phyloP scores from a whole-genome alignment of 2,113 vertebrate genomes.

The Hirundichthys speculiger region DNA sequence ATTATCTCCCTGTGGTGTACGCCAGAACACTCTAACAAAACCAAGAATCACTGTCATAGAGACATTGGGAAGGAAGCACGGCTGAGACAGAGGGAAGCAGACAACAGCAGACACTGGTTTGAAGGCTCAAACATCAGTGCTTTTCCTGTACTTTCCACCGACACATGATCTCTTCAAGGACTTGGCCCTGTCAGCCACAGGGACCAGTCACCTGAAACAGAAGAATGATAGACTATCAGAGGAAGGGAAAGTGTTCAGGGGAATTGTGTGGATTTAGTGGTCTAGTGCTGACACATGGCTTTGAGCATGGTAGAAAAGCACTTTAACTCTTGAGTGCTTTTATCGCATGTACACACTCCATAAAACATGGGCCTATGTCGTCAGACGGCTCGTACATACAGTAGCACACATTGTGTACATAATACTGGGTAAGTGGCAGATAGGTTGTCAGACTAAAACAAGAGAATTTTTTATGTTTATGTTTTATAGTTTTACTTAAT shows the following conservation, averaged over 20 bases:
- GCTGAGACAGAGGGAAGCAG: slow-evolving; percentile 17
- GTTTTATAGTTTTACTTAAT: not conserved
- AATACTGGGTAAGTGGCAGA: not conserved
- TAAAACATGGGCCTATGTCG: slow-evolving; percentile 64
- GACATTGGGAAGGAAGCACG: slow-evolving; percentile 35
- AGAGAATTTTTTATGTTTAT: not conserved
- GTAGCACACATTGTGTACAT: slow-evolving; percentile 22
- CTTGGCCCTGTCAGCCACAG: slow-evolving; percentile 74
- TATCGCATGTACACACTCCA: slow-evolving; percentile 73
- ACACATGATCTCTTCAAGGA: slow-evolving; percentile 81
- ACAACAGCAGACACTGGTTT: slow-evolving; percentile 45
- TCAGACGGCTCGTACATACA: slow-evolving; percentile 32
- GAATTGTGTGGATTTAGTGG: slow-evolving; percentile 81
- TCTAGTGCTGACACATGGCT: slow-evolving; percentile 80
- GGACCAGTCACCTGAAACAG: slow-evolving; percentile 77
- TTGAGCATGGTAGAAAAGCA: slow-evolving; percentile 79
- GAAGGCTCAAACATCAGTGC: slow-evolving; percentile 68
- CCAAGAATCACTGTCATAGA: slow-evolving; percentile 21
- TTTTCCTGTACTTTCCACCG: slow-evolving; percentile 76
- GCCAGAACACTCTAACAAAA: slow-evolving; percentile 15
- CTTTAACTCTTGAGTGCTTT: slow-evolving; percentile 80
- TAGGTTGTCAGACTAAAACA: not conserved
- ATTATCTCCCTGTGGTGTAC: not conserved
- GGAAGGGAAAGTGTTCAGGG: slow-evolving; percentile 75
- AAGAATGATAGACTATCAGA: slow-evolving; percentile 77